Conservation (phyloP, 2,113 vertebrate genomes). For the Tetrao urogallus region DNA sequence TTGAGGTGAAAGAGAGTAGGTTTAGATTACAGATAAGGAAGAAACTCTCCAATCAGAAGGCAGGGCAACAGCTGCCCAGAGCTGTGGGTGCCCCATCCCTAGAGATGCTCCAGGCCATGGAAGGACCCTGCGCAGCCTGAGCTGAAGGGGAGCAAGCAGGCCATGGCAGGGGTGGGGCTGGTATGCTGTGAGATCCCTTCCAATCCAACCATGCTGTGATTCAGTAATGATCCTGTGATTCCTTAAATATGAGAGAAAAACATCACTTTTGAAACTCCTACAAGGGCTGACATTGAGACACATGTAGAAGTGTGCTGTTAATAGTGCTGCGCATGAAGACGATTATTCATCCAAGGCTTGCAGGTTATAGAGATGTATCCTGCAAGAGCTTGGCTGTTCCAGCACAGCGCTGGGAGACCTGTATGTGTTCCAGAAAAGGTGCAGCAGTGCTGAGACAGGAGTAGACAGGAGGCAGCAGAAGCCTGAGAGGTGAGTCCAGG, state of each 20-base stretch:
- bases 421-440: neutral
- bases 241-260: neutral
- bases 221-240: neutral
- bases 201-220: neutral
- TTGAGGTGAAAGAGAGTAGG: too few species aligned
- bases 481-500: neutral
- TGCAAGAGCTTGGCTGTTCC: neutral
- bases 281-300: neutral
- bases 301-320: neutral
- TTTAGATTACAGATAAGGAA: too few species aligned
- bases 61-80: too few species aligned
- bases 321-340: neutral
- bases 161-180: neutral
- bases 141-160: neutral
- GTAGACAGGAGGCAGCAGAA: neutral
- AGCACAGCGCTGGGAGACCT: fast-evolving
- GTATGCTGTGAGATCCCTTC: neutral
- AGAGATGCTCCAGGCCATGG: neutral
- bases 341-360: neutral
- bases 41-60: too few species aligned
- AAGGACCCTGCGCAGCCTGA: too few species aligned
- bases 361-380: neutral
- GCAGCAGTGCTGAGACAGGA: neutral
- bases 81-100: neutral
- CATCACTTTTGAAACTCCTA: neutral